These are phyloP conservation scores for Heliocidaris erythrogramma DNA, from an alignment of 35 echinoderm and acorn worm species.

Conservation along the genomic window DNA sequence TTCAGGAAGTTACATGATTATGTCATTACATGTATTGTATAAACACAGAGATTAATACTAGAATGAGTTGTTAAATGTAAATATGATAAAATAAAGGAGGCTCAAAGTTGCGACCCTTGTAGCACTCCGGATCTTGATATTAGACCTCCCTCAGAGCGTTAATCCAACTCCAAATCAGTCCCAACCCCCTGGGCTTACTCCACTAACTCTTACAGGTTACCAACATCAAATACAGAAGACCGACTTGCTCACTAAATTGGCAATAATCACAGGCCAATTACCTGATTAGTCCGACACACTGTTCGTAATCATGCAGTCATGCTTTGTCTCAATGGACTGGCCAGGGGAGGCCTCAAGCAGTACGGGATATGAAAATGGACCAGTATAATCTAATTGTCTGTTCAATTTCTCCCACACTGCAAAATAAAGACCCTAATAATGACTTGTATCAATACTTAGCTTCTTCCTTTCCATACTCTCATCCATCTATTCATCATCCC, in stretches of 20 bases:
- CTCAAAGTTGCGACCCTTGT: not conserved
- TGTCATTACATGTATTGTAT: too few species aligned
- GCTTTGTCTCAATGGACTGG: not conserved
- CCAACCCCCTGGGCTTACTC: not conserved
- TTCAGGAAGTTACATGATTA: too few species aligned
- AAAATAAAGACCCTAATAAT: not conserved
- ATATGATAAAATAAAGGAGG: too few species aligned
- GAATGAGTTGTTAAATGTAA: too few species aligned
- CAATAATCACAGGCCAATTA: slow-evolving; percentile 25
- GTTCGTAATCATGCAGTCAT: slow-evolving; percentile 14
- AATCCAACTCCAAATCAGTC: not conserved
- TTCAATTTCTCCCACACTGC: not conserved
- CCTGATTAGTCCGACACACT: not conserved
- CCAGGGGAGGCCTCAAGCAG: not conserved
- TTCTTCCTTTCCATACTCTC: not conserved
- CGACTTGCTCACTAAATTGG: slow-evolving; percentile 13
- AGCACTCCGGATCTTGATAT: not conserved
- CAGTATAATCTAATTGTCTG: not conserved
- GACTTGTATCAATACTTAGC: not conserved
- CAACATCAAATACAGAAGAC: not conserved
- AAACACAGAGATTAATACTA: too few species aligned
- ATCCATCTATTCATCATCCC: not conserved
- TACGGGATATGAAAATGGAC: not conserved
- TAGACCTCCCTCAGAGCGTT: not conserved
- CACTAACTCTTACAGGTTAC: not conserved